Conservation (phyloP, 1,140 invertebrate genomes). For the Drosophila triauraria region DNA sequence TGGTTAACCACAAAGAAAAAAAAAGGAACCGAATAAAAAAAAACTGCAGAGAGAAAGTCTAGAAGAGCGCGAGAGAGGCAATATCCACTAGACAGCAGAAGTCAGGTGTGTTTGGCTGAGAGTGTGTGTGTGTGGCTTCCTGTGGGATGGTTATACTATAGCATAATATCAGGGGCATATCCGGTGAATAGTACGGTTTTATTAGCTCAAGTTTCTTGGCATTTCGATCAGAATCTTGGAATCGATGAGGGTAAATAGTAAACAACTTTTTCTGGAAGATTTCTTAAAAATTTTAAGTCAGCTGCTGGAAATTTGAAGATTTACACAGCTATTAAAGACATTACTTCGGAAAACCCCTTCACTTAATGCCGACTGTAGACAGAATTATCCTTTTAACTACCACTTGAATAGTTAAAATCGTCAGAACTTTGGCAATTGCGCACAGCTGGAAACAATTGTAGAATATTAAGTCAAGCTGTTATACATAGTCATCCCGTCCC, state of each 20-base stretch:
- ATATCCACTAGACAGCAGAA: conserved; percentile 25
- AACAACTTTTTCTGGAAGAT: neutral
- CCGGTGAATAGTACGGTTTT: neutral
- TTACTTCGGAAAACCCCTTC: no score
- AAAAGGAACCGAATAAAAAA: neutral
- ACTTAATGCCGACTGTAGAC: neutral
- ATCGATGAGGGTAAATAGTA: neutral
- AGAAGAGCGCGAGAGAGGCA: conserved; percentile 8
- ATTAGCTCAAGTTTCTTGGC: neutral
- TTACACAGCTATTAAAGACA: neutral
- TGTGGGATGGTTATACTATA: neutral
- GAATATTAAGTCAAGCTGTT: neutral
- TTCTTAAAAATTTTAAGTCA: neutral
- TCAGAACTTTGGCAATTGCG: neutral
- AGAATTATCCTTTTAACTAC: neutral
- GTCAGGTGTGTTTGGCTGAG: conserved; percentile 4
- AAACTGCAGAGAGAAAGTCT: neutral
- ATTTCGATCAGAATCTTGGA: neutral
- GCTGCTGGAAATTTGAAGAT: no score
- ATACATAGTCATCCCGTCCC: neutral
- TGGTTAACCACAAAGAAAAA: conserved; percentile 36
- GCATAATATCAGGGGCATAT: conserved; percentile 13
- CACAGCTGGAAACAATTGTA: neutral
- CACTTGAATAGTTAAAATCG: neutral
- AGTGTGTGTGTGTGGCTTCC: conserved; percentile 1